phyloP scores from a whole-genome alignment of 2,113 vertebrate species.

The Sinocyclocheilus anophthalmus region DNA sequence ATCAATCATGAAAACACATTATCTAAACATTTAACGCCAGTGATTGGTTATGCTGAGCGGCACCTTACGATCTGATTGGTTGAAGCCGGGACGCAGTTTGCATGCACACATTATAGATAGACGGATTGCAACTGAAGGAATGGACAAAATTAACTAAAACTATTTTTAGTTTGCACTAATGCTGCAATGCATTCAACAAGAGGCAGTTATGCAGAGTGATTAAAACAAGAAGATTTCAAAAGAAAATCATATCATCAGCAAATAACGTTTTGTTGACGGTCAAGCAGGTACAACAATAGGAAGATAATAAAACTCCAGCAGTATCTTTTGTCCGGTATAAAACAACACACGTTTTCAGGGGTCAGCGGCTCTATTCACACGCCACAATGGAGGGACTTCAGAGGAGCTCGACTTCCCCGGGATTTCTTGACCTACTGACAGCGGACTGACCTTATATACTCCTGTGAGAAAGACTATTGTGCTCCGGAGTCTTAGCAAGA shows the following conservation, averaged over 20 bases:
- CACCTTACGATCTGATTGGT: neutral
- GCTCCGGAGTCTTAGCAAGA: constrained; percentile 32
- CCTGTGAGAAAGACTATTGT: constrained; percentile 56
- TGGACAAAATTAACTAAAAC: neutral
- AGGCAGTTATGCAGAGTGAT: neutral
- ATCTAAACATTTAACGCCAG: too few species aligned
- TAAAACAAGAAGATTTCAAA: neutral
- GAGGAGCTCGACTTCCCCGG: constrained; percentile 50
- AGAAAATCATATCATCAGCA: neutral
- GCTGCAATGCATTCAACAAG: neutral
- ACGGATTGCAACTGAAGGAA: too few species aligned
- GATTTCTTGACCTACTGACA: constrained; percentile 56
- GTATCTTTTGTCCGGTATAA: constrained; percentile 51
- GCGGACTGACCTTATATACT: constrained; percentile 56
- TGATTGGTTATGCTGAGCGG: neutral
- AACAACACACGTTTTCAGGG: constrained; percentile 52
- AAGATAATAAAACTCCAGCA: constrained; percentile 53
- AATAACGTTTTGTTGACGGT: constrained; percentile 21
- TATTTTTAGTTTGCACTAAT: neutral
- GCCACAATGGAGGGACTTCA: constrained; percentile 53
- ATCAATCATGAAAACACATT: neutral
- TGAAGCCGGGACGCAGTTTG: neutral
- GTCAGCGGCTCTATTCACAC: constrained; percentile 51
- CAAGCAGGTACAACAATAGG: constrained; percentile 39
- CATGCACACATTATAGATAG: neutral